Conservation (phyloP, 2,113 vertebrate species). For the Smithornis capensis region DNA sequence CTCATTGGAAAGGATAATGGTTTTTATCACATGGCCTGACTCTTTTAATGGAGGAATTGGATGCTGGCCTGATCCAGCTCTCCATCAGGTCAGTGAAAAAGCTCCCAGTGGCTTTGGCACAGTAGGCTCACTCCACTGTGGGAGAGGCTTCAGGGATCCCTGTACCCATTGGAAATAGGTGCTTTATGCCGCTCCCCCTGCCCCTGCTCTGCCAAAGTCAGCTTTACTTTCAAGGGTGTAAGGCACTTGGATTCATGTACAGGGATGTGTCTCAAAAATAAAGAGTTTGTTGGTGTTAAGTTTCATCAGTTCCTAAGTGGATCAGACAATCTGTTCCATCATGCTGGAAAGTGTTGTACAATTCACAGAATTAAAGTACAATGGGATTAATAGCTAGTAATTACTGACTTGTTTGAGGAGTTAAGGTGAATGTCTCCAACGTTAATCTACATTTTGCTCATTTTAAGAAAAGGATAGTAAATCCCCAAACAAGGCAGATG, state of each 20-base stretch:
- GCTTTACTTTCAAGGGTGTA: neutral
- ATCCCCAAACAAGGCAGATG: neutral
- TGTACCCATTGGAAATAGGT: neutral
- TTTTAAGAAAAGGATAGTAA: constrained; percentile 29
- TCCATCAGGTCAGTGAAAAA: neutral
- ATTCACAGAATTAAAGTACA: constrained; percentile 31
- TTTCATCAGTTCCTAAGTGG: neutral
- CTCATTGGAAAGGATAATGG: neutral
- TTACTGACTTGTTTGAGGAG: constrained; percentile 26
- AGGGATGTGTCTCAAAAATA: neutral
- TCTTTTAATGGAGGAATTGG: neutral
- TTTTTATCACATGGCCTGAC: neutral
- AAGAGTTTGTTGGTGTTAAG: neutral
- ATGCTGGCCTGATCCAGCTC: neutral
- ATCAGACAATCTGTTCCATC: constrained; percentile 6
- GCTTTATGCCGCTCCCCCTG: neutral
- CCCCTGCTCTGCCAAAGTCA: neutral
- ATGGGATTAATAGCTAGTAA: constrained; percentile 17
- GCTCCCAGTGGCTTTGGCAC: neutral
- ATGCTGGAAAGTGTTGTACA: constrained; percentile 11
- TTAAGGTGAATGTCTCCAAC: neutral
- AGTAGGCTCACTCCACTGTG: neutral
- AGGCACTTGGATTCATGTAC: neutral
- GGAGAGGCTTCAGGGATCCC: neutral
- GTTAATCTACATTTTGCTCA: neutral